phyloP scores from a whole-genome alignment of 2,797 vertebrate species.

The Alectoris magna region DNA sequence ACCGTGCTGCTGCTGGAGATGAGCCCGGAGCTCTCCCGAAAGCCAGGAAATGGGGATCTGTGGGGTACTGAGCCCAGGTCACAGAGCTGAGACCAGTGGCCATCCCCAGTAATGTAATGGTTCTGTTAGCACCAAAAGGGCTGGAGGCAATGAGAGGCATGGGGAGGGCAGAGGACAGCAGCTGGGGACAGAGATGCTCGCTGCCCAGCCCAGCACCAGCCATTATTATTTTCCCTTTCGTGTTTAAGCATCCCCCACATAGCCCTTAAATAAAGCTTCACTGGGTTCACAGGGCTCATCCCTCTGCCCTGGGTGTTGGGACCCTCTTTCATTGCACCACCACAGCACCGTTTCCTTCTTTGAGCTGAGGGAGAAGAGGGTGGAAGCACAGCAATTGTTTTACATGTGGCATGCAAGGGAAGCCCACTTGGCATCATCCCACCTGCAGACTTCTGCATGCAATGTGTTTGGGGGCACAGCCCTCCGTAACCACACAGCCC shows the following conservation, averaged over 20 bases:
- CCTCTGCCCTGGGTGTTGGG: not conserved
- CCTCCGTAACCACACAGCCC: not conserved
- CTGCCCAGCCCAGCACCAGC: not conserved
- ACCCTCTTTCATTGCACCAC: not conserved
- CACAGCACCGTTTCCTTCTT: not conserved
- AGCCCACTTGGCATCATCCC: not conserved
- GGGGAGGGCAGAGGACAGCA: not conserved
- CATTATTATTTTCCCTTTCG: not conserved
- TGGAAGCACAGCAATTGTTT: not conserved
- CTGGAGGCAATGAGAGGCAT: not conserved
- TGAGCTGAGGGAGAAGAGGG: not conserved
- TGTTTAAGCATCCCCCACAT: not conserved
- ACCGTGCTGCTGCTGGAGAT: not conserved
- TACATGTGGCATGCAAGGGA: not conserved
- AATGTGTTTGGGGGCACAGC: not conserved
- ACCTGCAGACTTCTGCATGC: not conserved
- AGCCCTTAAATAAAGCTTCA: constrained; percentile 55
- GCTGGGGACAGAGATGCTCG: rapidly evolving
- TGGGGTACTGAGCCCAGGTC: not conserved
- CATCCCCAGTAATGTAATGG: not conserved
- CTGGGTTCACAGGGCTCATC: not conserved
- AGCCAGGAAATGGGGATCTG: not conserved
- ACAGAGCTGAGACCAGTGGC: not conserved
- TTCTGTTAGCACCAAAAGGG: not conserved
- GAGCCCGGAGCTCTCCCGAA: not conserved